A percentile compares a stretch with the other conserved stretches of the same genome.
phyloP scores from a whole-genome alignment of 2,797 vertebrate genomes.

The Siniperca obscura region DNA sequence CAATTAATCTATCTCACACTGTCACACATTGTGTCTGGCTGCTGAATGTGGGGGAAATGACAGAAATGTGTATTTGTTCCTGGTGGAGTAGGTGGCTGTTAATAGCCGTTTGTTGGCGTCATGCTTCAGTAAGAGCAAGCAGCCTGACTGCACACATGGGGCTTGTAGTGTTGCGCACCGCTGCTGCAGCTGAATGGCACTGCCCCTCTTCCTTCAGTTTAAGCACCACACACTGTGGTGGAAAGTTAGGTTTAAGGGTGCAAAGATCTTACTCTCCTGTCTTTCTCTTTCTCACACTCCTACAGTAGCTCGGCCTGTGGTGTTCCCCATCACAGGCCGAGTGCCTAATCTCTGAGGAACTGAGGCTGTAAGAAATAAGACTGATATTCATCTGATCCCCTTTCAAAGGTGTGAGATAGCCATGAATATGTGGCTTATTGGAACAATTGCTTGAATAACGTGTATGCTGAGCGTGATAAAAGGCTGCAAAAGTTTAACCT shows the following conservation, averaged over 20 bases:
- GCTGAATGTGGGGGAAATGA: conserved; percentile 9
- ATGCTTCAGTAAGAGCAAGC: conserved; percentile 41
- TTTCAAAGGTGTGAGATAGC: conserved; percentile 29
- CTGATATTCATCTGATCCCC: conserved; percentile 42
- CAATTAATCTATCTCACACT: background rate
- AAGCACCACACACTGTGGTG: conserved; percentile 4
- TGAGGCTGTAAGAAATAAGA: conserved; percentile 26
- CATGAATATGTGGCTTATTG: background rate
- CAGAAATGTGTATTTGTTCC: conserved; percentile 21
- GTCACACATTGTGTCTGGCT: background rate
- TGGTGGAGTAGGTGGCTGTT: conserved; percentile 36
- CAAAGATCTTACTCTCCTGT: background rate
- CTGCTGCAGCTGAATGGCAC: conserved; percentile 45
- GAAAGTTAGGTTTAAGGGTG: conserved; percentile 5
- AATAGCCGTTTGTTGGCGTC: conserved; percentile 59
- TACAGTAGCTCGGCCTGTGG: background rate
- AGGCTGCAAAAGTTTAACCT: conserved; percentile 21
- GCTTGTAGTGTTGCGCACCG: conserved; percentile 11
- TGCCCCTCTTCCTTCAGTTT: conserved; percentile 10
- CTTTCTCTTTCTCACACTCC: conserved; percentile 19
- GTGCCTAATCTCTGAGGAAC: conserved; percentile 24
- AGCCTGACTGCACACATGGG: conserved; percentile 30
- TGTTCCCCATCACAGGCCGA: conserved; percentile 3
- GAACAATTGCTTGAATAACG: conserved; percentile 3
- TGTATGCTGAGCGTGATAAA: conserved; percentile 7